A percentile compares a stretch with the other conserved stretches of the same genome.
Conservation (phyloP, 2,113 vertebrate genomes). For the Ia io region DNA sequence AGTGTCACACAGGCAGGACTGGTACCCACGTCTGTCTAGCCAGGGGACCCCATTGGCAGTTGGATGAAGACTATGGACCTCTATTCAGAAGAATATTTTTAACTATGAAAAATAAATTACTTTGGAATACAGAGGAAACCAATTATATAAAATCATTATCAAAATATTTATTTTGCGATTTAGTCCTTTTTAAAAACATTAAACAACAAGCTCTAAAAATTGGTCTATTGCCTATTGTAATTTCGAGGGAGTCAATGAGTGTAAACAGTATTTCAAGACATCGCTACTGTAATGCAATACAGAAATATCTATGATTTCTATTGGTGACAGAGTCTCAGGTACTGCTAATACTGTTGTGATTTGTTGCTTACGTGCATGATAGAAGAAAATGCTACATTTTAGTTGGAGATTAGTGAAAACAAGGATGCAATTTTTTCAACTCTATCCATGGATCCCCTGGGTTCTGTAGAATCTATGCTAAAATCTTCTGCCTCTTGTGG, state of each 20-base stretch:
- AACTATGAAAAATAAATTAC: not conserved
- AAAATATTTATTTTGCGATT: constrained; percentile 3
- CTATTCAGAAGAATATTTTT: constrained; percentile 18
- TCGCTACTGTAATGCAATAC: not conserved
- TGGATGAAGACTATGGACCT: not conserved
- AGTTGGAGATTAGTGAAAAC: not conserved
- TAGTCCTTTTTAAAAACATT: not conserved
- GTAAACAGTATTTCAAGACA: not conserved
- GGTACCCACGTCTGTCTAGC: not conserved
- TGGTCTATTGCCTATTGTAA: not conserved
- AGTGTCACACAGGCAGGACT: not conserved
- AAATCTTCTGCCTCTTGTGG: not conserved
- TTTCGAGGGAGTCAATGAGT: not conserved
- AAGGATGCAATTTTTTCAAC: not conserved
- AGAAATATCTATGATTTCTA: constrained; percentile 23
- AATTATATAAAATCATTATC: not conserved
- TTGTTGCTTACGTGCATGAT: not conserved
- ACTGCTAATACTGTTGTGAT: not conserved
- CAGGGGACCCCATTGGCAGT: not conserved
- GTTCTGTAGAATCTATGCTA: not conserved
- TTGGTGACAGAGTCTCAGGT: not conserved
- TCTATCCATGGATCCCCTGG: not conserved
- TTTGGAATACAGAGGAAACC: not conserved
- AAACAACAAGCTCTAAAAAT: not conserved
- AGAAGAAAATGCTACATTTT: constrained; percentile 10